Evolutionary conservation across 2,888 invertebrate species (phyloP).

Genomic region (Quadroppia sp.): DNA sequence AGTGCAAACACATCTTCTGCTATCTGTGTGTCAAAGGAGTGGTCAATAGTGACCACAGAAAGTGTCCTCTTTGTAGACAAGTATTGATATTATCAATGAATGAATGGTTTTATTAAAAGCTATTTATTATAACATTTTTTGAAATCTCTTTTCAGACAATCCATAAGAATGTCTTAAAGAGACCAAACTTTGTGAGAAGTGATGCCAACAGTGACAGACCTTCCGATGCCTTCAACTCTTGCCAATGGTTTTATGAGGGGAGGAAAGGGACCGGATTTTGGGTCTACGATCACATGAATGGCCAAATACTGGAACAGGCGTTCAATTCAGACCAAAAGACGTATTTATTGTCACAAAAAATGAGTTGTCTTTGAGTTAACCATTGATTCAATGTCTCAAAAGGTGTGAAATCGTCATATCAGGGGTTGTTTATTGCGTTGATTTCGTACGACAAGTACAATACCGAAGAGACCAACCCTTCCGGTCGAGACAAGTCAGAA

Average conservation of each 20-base stretch:
- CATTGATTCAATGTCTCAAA: not conserved
- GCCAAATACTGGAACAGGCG: conserved; percentile 76
- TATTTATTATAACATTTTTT: not conserved
- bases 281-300: conserved; percentile 92
- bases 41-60: conserved; percentile 63
- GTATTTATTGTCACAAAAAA: not conserved
- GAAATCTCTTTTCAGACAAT: not conserved
- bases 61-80: conserved; percentile 62
- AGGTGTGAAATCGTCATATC: conserved; percentile 76
- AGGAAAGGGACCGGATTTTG: conserved; percentile 80
- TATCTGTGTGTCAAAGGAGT: conserved; percentile 87
- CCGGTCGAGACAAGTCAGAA: conserved; percentile 74
- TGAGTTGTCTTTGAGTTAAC: not conserved
- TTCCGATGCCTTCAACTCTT: not conserved
- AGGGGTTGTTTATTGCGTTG: conserved; percentile 84
- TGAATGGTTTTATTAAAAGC: conserved; percentile 34
- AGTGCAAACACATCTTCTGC: conserved; percentile 88
- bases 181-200: not conserved
- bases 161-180: not conserved
- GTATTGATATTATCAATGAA: conserved; percentile 61
- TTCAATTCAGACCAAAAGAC: conserved; percentile 65
- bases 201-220: not conserved
- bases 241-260: conserved; percentile 95
- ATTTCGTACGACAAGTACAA: conserved; percentile 75
- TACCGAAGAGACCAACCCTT: conserved; percentile 75